These are phyloP conservation scores for Okapia johnstoni DNA, from an alignment of 2,113 vertebrate species.

Conservation along the genomic window DNA sequence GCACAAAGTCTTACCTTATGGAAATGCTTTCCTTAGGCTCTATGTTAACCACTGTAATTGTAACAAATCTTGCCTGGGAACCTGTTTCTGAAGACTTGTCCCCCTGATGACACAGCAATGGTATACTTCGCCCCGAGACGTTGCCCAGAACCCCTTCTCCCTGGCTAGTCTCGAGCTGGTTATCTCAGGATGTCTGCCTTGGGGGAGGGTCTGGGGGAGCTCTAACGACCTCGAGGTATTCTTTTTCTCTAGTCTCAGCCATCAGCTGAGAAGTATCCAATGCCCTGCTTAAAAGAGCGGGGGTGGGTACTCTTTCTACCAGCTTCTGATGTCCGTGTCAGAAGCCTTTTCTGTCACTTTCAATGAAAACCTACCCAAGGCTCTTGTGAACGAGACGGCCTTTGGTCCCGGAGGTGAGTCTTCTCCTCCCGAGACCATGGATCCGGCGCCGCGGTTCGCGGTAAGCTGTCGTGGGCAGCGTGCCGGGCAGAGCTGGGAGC, in stretches of 20 bases:
- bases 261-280: not conserved
- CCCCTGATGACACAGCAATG: not conserved
- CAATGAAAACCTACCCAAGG: not conserved
- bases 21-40: not conserved
- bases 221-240: not conserved
- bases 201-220: not conserved
- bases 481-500: not conserved
- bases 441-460: fast-evolving
- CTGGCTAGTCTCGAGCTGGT: fast-evolving
- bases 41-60: fast-evolving
- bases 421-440: not conserved
- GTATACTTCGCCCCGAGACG: fast-evolving
- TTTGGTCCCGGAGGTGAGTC: not conserved
- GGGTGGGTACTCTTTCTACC: not conserved
- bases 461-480: not conserved
- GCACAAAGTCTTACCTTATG: not conserved
- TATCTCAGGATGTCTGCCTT: not conserved
- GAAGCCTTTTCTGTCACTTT: not conserved
- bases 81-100: not conserved
- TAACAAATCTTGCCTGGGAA: not conserved
- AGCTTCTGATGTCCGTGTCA: fast-evolving
- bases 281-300: not conserved
- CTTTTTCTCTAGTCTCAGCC: not conserved
- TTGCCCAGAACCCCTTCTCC: not conserved
- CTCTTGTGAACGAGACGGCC: not conserved